These are phyloP conservation scores for Eupeodes latifasciatus DNA, from an alignment of 2,888 invertebrate genomes.

Conservation along the genomic window DNA sequence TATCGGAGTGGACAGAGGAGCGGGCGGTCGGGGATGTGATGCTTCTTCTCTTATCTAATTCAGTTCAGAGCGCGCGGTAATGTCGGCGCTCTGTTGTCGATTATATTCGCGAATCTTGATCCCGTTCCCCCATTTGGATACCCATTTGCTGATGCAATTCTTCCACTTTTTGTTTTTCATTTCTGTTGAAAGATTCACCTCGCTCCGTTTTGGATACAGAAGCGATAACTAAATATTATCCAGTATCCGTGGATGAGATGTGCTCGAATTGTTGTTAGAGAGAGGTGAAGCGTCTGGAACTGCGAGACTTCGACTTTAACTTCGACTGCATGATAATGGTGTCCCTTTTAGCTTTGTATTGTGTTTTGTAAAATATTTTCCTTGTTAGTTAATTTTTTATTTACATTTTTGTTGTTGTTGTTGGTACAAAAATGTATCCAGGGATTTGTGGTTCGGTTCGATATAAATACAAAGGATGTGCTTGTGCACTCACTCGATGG, in stretches of 20 bases:
- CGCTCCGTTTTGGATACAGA: slow-evolving; percentile 61
- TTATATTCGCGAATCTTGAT: slow-evolving; percentile 71
- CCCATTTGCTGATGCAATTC: slow-evolving; percentile 27
- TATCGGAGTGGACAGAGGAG: too few relatives aligned
- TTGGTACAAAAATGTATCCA: slow-evolving; percentile 2
- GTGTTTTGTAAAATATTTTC: slow-evolving; percentile 73
- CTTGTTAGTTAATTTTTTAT: slow-evolving; percentile 63
- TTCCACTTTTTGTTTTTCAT: slow-evolving; percentile 6
- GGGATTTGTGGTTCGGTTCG: slow-evolving; percentile 24
- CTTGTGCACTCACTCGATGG: not conserved
- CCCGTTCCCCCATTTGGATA: slow-evolving; percentile 58
- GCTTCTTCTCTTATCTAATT: slow-evolving; percentile 58
- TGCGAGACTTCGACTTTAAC: too few relatives aligned
- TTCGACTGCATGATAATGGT: slow-evolving; percentile 11
- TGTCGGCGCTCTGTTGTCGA: slow-evolving; percentile 71
- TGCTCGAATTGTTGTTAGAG: slow-evolving; percentile 7
- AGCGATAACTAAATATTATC: slow-evolving; percentile 71
- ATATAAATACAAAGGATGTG: slow-evolving; percentile 13
- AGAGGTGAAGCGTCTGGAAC: not conserved
- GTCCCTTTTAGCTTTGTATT: slow-evolving; percentile 69
- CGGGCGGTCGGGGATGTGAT: slow-evolving; percentile 28
- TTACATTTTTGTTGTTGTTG: slow-evolving; percentile 19
- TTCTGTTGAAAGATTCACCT: slow-evolving; percentile 35
- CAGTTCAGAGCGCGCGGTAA: slow-evolving; percentile 44
- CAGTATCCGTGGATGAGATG: slow-evolving; percentile 2